phyloP scores from a whole-genome alignment of 2,888 invertebrate genomes.

The Agonopterix arenella region DNA sequence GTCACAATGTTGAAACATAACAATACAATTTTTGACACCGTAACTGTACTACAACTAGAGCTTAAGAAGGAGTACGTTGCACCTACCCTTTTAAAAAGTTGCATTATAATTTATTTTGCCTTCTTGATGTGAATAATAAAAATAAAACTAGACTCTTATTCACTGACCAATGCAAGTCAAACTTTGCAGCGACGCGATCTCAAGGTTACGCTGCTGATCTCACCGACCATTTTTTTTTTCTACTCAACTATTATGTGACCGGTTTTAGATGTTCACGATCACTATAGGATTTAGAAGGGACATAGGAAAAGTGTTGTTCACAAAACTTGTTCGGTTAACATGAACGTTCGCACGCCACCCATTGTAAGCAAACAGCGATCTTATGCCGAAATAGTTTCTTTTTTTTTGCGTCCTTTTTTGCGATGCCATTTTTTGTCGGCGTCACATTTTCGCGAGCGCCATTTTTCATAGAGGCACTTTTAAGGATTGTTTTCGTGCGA shows the following conservation, averaged over 20 bases:
- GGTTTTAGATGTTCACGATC: constrained; percentile 30
- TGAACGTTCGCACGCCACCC: constrained; percentile 37
- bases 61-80: too few relatives aligned
- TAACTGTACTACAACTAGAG: too few relatives aligned
- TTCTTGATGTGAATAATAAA: too few relatives aligned
- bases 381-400: constrained; percentile 44
- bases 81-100: too few relatives aligned
- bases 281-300: constrained; percentile 21
- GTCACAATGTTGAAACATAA: too few relatives aligned
- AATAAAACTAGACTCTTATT: too few relatives aligned
- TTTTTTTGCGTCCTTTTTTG: constrained; percentile 29
- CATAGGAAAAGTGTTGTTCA: constrained; percentile 20
- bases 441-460: constrained; percentile 53
- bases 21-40: too few relatives aligned
- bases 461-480: constrained; percentile 41
- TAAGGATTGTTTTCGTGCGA: constrained; percentile 18
- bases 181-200: constrained; percentile 34
- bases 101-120: too few relatives aligned
- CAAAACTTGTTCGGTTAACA: constrained; percentile 27
- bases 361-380: constrained; percentile 37
- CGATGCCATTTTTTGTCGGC: constrained; percentile 39
- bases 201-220: constrained; percentile 65
- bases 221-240: constrained; percentile 57
- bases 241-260: constrained; percentile 40
- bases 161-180: constrained; percentile 41